Percentiles rank a stretch among this genome's conserved stretches.
Evolutionary conservation across 2,113 vertebrate species (phyloP).

Genomic region (Hyperopisus bebe): DNA sequence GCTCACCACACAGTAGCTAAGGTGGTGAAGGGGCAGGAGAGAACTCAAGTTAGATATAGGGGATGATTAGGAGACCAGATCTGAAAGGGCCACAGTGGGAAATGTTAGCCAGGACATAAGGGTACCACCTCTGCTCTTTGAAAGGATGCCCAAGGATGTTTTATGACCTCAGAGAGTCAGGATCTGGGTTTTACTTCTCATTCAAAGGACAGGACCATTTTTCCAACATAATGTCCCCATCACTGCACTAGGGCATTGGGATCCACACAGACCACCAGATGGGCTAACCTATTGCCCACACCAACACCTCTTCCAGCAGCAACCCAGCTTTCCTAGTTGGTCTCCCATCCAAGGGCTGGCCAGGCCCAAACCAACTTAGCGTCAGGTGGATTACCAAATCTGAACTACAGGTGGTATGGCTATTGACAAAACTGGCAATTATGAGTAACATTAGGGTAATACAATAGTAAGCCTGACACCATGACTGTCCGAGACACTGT

Average conservation of each 20-base stretch:
- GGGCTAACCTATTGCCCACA: background rate
- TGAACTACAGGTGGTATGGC: background rate
- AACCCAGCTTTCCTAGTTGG: background rate
- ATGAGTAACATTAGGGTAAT: background rate
- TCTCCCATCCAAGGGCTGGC: background rate
- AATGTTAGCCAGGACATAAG: no score
- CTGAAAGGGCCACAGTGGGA: no score
- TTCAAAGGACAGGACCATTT: background rate
- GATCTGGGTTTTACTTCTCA: background rate
- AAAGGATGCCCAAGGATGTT: no score
- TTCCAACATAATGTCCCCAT: background rate
- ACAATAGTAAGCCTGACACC: background rate
- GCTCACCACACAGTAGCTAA: no score
- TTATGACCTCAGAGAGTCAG: background rate
- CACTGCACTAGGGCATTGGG: no score
- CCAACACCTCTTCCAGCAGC: background rate
- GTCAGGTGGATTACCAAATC: background rate
- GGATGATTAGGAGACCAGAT: no score
- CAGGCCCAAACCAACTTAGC: background rate
- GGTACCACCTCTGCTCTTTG: no score
- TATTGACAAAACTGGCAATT: background rate
- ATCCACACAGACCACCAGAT: background rate
- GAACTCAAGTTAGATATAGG: no score
- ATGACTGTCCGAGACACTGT: background rate
- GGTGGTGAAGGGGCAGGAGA: no score